These are phyloP conservation scores for Apocrypta bakeri DNA, from an alignment of 1,140 invertebrate species.

Conservation along the genomic window DNA sequence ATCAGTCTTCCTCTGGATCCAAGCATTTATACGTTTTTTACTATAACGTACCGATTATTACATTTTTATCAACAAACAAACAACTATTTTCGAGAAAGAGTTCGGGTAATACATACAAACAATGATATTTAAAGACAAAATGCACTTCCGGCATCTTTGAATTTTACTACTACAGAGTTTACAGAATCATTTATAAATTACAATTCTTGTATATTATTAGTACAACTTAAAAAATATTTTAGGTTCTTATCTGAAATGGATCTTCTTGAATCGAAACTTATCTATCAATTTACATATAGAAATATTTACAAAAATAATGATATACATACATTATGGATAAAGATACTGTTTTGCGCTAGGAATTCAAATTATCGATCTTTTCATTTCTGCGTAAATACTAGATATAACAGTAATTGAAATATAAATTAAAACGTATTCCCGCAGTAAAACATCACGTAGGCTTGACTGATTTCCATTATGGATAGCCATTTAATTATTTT, in stretches of 20 bases:
- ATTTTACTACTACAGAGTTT: neutral
- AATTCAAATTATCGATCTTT: neutral
- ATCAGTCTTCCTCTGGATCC: constrained; percentile 45
- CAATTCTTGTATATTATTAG: constrained; percentile 24
- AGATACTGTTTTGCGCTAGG: neutral
- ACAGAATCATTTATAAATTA: constrained; percentile 40
- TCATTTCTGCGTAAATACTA: constrained; percentile 16
- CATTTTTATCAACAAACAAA: neutral
- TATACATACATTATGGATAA: constrained; percentile 18
- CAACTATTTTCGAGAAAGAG: neutral
- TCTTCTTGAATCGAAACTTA: neutral
- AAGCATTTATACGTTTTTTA: constrained; percentile 31
- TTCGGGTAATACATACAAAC: constrained; percentile 30
- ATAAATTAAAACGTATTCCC: constrained; percentile 23
- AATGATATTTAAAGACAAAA: constrained; percentile 49
- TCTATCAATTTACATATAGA: constrained; percentile 20
- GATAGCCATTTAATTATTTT: neutral
- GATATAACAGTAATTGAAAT: constrained; percentile 10
- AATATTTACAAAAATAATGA: constrained; percentile 41
- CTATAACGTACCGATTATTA: constrained; percentile 25
- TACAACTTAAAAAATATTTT: constrained; percentile 20
- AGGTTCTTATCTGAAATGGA: too few species aligned
- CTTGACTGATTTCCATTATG: neutral
- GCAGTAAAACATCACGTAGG: neutral
- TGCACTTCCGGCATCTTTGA: constrained; percentile 30